These are phyloP conservation scores for Drosophila lini DNA, from an alignment of 1,140 invertebrate species.

Conservation along the genomic window DNA sequence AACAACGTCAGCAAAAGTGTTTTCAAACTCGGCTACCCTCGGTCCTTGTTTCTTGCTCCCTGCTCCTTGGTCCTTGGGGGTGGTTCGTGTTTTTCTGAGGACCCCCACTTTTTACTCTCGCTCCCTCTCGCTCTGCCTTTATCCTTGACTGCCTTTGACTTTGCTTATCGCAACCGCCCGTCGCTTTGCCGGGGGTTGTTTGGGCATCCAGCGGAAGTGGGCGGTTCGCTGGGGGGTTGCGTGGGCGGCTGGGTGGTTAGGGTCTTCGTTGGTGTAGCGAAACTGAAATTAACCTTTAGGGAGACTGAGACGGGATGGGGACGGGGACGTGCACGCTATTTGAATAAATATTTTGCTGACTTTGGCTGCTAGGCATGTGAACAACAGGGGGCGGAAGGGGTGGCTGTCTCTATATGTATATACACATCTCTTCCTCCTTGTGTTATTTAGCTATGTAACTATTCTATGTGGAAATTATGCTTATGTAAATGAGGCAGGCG, in stretches of 20 bases:
- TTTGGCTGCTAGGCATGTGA: slow-evolving; percentile 58
- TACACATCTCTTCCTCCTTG: slow-evolving; percentile 3
- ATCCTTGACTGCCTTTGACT: slow-evolving; percentile 79
- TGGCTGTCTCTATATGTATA: slow-evolving; percentile 22
- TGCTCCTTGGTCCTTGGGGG: slow-evolving; percentile 38
- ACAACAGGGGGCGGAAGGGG: slow-evolving; percentile 22
- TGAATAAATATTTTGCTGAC: slow-evolving; percentile 83
- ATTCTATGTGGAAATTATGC: slow-evolving; percentile 83
- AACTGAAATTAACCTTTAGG: slow-evolving; percentile 81
- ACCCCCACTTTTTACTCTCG: background rate
- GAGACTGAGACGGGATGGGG: slow-evolving; percentile 29
- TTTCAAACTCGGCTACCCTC: slow-evolving; percentile 65
- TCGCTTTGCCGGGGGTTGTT: slow-evolving; percentile 61
- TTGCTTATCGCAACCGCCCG: slow-evolving; percentile 72
- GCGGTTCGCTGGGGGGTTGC: slow-evolving; percentile 36
- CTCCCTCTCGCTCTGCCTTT: slow-evolving; percentile 33
- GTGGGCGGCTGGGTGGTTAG: slow-evolving; percentile 9
- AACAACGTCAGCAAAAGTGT: slow-evolving; percentile 81
- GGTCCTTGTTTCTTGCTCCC: slow-evolving; percentile 26
- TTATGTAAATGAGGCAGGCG: slow-evolving; percentile 74
- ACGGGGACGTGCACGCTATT: slow-evolving; percentile 63
- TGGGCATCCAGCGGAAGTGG: slow-evolving; percentile 50
- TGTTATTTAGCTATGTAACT: slow-evolving; percentile 71
- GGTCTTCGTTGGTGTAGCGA: slow-evolving; percentile 50
- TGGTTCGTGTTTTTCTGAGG: slow-evolving; percentile 50